Evolutionary conservation across 2,797 vertebrate genomes (phyloP), one percentile per base, ranked within the genome.

Genomic region (Acrossocheilus fasciatus): DNA sequence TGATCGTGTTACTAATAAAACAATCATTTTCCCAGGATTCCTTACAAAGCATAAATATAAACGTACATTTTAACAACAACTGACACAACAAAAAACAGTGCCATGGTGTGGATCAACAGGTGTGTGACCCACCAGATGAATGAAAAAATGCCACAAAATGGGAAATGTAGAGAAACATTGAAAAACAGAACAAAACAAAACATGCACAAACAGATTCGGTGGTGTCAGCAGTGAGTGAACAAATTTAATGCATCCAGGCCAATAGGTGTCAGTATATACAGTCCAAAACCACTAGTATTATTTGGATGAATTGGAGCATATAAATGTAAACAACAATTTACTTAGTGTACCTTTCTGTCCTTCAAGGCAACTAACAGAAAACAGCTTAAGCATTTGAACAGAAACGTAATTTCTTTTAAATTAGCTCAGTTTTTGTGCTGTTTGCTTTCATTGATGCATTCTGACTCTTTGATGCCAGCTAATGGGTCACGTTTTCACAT

Each of bases 211-310:
- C 45, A 20, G 26, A 30, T 75, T 75, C 2, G 0, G 9, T 11
- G 11, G 73, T 6, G 47, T 12, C 50, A 57, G 74, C 47, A 54
- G 30, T 54, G 34, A 15, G 14, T 34, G 14, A 34, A 14, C 30
- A 77, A 77, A 57, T 14, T 39, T 1, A 39, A 57, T 57, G 39
- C 76, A 26, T 62, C 54, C 76, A 43, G 39, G 76, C 76, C 76
- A 62, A 6, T 79, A 79, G 54, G 76, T 79, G 76, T 79, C 76
- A 79, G 54, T 11, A 62, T 62, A 43, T 59, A 43, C 14, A 43
- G 36, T 62, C 14, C n/a, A 62, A 43, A 26, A 79, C 7, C 14
- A 18, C 30, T 54, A 39, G 18, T 36, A 75, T 18, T 4, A 14
- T 39, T 36, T 3, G 50, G 10, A 54, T 76, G 30, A 36, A 50